Base-by-base conservation (phyloP, 2,797 vertebrate species). In the Gymnoscopelus braueri region DNA sequence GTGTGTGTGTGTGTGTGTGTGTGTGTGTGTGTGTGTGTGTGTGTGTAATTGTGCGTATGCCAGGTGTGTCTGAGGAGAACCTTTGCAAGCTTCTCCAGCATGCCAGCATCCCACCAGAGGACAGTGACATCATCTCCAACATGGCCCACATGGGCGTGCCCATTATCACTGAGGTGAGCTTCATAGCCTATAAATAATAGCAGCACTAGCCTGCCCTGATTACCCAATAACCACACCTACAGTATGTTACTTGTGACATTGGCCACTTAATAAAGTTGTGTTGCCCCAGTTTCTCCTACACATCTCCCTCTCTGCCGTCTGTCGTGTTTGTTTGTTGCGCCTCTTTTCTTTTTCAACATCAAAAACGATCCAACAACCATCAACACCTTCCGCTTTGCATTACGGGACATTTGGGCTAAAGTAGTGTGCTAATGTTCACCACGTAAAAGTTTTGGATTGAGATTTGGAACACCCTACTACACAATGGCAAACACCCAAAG, bases 111-210 rank as follows among this genome's bases (percentile, higher is more conserved):
- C 98, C 98, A 0, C 96, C 97, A 0, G 98, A 99, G 84, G 97
- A 99, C 93, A 99, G 97, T 3, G 98, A 99, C 90, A 98, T 99
- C 81, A 98, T 99, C 92, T 97, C 97, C 88, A 99, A 98, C 87
- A 98, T 99, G 96, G 97, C 96, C 10, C 97, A 98, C 85, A 91
- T 99, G 7, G 96, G 97, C 0, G 62, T 98, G 73, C 97, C 98
- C 84, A 96, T 99, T 68, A 89, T 99, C 87, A 95, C 96, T 0
- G 98, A 99, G 0, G 97, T 98, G 89, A 95, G 95, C 84, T 29
- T 93, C 84, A 90, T 93, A 14, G 26, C 2, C 1, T 29, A 29
- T 29, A 4, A 4, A 29, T 29, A 29, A 29, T 29, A 29, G 26
- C 26, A 29, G 26, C 26, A 29, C 26, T 3, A 4, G 2, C 2